Evolutionary conservation across 2,888 invertebrate genomes (phyloP).

Genomic region (Macrosoma leucophasiata): DNA sequence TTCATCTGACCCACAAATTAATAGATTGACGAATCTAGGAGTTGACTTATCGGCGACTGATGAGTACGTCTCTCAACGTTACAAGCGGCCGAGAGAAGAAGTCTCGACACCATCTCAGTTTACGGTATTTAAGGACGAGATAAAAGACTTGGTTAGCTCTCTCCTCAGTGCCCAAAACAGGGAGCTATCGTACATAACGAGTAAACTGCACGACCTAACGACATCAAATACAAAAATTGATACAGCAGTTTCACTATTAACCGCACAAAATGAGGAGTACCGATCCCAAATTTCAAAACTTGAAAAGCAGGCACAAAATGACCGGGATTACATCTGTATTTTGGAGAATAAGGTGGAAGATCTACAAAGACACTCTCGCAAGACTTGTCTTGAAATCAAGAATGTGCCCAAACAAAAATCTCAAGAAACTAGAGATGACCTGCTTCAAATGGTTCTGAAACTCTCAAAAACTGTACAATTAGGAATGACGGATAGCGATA

Average conservation of each 20-base stretch:
- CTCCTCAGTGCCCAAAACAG: not conserved
- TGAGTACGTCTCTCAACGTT: slow-evolving; percentile 2
- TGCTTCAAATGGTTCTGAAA: slow-evolving; percentile 8
- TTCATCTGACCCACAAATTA: not conserved
- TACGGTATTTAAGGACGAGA: slow-evolving; percentile 1
- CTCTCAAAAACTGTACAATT: slow-evolving; percentile 5
- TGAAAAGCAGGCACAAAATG: not conserved
- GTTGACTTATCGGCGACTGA: not conserved
- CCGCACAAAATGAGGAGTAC: not conserved
- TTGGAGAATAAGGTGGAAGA: not conserved
- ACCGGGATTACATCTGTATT: not conserved
- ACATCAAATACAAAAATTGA: not conserved
- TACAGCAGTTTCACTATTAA: not conserved
- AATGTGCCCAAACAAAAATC: slow-evolving; percentile 13
- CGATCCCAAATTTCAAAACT: not conserved
- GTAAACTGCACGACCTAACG: not conserved
- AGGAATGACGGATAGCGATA: slow-evolving; percentile 5
- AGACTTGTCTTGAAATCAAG: slow-evolving; percentile 13
- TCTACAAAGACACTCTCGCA: slow-evolving; percentile 1
- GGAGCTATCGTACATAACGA: not conserved
- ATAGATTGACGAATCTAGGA: slow-evolving; percentile 1
- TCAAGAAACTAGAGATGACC: slow-evolving; percentile 10
- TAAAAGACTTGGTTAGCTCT: not conserved
- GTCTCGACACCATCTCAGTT: no score
- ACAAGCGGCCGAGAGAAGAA: slow-evolving; percentile 1